These are phyloP conservation scores for Parnassius orleans DNA, from an alignment of 2,888 invertebrate genomes.

Conservation along the genomic window DNA sequence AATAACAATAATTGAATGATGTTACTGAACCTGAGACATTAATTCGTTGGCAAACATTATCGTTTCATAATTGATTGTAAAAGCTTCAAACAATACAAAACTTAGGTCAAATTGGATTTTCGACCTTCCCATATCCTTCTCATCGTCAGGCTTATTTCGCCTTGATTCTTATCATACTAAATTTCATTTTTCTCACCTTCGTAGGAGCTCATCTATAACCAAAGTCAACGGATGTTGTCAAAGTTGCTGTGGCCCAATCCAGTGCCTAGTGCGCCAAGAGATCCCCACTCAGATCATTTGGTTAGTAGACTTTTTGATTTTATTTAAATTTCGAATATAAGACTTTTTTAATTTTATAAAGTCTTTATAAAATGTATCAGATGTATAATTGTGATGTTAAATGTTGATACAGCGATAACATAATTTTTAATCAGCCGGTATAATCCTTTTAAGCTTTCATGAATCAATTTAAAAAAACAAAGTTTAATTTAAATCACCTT, in stretches of 20 bases:
- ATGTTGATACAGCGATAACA: too few relatives aligned
- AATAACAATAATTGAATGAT: too few relatives aligned
- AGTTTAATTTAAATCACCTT: too few relatives aligned
- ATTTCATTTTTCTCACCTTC: conserved; percentile 76
- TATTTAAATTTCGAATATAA: conserved; percentile 40
- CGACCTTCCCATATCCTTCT: conserved; percentile 17
- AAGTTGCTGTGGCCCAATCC: conserved; percentile 81
- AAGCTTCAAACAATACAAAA: neutral
- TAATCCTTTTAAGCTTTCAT: too few relatives aligned
- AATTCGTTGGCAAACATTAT: neutral
- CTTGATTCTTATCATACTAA: conserved; percentile 68
- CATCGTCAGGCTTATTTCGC: conserved; percentile 53
- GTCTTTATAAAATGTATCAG: too few relatives aligned
- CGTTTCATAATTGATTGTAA: neutral
- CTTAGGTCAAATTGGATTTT: conserved; percentile 7
- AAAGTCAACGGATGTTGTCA: conserved; percentile 81
- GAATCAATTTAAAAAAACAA: too few relatives aligned
- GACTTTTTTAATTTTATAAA: conserved; percentile 13
- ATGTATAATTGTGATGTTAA: too few relatives aligned
- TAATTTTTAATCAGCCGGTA: too few relatives aligned
- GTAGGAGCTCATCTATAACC: conserved; percentile 82
- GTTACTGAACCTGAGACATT: too few relatives aligned
- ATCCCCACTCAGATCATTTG: conserved; percentile 80
- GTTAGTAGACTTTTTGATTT: conserved; percentile 77
- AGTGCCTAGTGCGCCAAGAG: conserved; percentile 77